phyloP scores from a whole-genome alignment of 2,113 vertebrate genomes.

The Micromys minutus region DNA sequence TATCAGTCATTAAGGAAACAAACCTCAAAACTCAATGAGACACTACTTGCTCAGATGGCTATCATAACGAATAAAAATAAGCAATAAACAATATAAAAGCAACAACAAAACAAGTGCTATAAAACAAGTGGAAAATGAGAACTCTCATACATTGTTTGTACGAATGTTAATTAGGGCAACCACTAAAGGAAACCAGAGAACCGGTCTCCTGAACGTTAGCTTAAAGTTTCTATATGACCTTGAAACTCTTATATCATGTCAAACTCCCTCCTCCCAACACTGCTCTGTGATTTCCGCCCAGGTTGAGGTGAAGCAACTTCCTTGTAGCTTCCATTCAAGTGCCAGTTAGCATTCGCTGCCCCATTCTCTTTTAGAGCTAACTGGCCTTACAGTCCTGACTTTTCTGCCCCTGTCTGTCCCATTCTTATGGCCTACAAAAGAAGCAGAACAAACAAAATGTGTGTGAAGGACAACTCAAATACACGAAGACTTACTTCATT shows the following conservation, averaged over 20 bases:
- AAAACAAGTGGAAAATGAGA: neutral
- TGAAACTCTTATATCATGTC: constrained; percentile 34
- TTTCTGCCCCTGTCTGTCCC: neutral
- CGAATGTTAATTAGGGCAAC: fast-evolving
- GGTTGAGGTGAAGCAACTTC: constrained; percentile 26
- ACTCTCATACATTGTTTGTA: neutral
- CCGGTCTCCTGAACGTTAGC: neutral
- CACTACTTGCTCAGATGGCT: too few species aligned
- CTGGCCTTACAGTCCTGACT: neutral
- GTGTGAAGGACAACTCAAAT: constrained; percentile 34
- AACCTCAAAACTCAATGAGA: neutral
- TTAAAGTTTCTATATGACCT: neutral
- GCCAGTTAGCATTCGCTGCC: constrained; percentile 18
- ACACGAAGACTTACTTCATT: neutral
- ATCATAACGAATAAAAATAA: neutral
- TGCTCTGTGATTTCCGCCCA: constrained; percentile 24
- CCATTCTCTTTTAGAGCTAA: neutral
- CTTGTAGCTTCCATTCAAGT: neutral
- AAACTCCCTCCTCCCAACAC: constrained; percentile 17
- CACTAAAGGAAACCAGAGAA: neutral
- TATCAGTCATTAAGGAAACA: neutral
- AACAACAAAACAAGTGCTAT: neutral
- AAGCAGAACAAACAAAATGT: neutral
- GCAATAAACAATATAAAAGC: too few species aligned
- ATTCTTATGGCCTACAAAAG: neutral